Evolutionary conservation across 1,140 invertebrate genomes (phyloP).

Genomic region (Drosophila lowei): DNA sequence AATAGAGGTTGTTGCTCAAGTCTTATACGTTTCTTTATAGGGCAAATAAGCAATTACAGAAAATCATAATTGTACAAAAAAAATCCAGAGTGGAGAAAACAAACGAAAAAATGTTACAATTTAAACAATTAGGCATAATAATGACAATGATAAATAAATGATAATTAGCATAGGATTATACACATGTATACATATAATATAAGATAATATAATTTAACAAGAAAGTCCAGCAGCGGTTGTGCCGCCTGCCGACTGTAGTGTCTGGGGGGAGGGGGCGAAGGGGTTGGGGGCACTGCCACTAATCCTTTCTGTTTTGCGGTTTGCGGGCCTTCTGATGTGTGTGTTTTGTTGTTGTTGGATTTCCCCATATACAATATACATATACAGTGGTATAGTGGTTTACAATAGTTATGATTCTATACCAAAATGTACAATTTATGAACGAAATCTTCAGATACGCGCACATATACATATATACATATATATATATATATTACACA

Average conservation of each 20-base stretch:
- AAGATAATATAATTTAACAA: conserved; percentile 53
- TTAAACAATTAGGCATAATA: conserved; percentile 7
- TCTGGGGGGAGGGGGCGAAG: no score
- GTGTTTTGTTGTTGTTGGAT: conserved; percentile 8
- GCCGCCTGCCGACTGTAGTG: no score
- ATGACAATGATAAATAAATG: conserved; percentile 31
- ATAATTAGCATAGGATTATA: conserved; percentile 47
- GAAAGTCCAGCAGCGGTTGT: conserved; percentile 17
- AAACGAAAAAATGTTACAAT: conserved; percentile 39
- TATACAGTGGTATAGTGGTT: conserved; percentile 26
- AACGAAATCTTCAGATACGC: neutral
- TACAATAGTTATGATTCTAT: conserved; percentile 60
- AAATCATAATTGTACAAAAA: conserved; percentile 55
- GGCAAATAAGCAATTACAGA: conserved; percentile 67
- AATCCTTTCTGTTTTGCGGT: conserved; percentile 1
- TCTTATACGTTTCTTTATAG: conserved; percentile 81
- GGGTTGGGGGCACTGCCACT: neutral
- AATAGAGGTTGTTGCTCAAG: conserved; percentile 69
- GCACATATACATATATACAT: neutral
- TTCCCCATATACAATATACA: neutral
- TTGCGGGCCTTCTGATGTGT: conserved; percentile 8
- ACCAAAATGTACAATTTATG: conserved; percentile 21
- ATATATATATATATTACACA: conserved; percentile 15
- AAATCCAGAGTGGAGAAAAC: no score
- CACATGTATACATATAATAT: conserved; percentile 26